A percentile compares a stretch with the other conserved stretches of the same genome.
phyloP scores from a whole-genome alignment of 64 coral and sea anemone genomes.

The Pocillopora verrucosa region DNA sequence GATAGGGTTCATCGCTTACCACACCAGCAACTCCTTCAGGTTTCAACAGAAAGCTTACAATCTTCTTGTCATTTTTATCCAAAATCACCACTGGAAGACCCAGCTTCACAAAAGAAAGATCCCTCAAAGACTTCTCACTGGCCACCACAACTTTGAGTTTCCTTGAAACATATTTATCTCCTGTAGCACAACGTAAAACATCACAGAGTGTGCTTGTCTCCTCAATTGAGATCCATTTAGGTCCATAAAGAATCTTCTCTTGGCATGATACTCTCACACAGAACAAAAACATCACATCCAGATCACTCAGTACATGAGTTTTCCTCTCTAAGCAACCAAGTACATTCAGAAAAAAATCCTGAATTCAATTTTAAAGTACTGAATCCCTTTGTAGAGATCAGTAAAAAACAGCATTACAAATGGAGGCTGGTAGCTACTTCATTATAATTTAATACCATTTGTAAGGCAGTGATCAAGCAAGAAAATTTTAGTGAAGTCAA shows the following conservation, averaged over 20 bases:
- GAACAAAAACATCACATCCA: conserved; percentile 68
- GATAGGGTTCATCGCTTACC: conserved; percentile 6
- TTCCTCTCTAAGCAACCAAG: conserved; percentile 29
- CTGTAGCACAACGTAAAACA: conserved; percentile 81
- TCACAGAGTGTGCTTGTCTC: conserved; percentile 68
- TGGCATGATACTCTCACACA: conserved; percentile 86
- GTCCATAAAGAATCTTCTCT: conserved; percentile 58
- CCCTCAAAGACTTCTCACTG: conserved; percentile 69
- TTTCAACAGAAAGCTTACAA: conserved; percentile 80
- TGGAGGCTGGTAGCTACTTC: conserved; percentile 37
- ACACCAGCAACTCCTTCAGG: conserved; percentile 47
- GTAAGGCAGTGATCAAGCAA: conserved; percentile 24
- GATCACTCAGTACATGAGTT: neutral
- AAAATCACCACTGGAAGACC: conserved; percentile 64
- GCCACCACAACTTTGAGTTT: conserved; percentile 83
- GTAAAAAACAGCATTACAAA: conserved; percentile 50
- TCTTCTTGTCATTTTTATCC: conserved; percentile 77
- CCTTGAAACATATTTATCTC: conserved; percentile 65
- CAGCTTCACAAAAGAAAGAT: conserved; percentile 63
- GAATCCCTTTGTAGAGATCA: conserved; percentile 31
- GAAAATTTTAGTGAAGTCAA: conserved; percentile 20
- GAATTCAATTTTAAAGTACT: conserved; percentile 29
- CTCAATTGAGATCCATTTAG: conserved; percentile 89
- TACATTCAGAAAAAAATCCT: conserved; percentile 34
- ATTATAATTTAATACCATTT: conserved; percentile 75